Percentiles rank a stretch among this genome's conserved stretches.
These are phyloP conservation scores for Rhimphoctona megacephalus DNA, from an alignment of 2,888 invertebrate genomes.

Conservation along the genomic window DNA sequence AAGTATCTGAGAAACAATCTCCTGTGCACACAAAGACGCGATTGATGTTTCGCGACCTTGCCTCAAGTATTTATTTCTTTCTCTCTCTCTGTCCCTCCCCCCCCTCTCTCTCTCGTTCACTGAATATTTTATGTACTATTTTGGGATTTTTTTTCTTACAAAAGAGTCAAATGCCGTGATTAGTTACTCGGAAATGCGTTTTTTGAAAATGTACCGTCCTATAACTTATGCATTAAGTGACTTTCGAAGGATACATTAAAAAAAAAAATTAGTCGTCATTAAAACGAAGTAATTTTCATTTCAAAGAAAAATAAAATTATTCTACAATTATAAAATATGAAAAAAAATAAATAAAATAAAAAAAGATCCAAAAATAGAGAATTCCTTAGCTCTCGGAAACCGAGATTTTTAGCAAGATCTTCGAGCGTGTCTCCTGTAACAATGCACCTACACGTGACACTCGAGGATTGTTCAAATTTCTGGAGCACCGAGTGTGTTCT, in stretches of 20 bases:
- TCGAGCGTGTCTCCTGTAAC: conserved; percentile 5
- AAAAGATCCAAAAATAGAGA: background rate
- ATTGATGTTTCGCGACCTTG: background rate
- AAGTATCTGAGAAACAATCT: conserved; percentile 23
- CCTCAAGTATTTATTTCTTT: background rate
- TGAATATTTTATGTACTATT: background rate
- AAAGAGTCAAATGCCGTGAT: background rate
- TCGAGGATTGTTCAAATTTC: conserved; percentile 34
- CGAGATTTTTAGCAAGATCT: conserved; percentile 3
- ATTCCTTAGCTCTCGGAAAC: conserved; percentile 2
- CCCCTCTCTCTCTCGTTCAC: background rate
- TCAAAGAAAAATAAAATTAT: too few species aligned
- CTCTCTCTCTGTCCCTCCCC: too few species aligned
- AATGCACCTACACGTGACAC: conserved; percentile 33
- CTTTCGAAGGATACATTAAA: background rate
- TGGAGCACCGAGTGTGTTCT: conserved; percentile 21
- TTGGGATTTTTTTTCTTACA: background rate
- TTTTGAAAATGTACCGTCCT: background rate
- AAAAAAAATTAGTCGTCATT: background rate
- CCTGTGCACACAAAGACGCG: background rate
- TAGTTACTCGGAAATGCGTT: background rate
- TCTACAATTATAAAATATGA: background rate
- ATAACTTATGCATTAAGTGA: background rate
- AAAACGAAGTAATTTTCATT: background rate
- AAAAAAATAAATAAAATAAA: background rate